Percentiles rank a stretch among this genome's conserved stretches.
Conservation (phyloP, 2,113 vertebrate genomes). For the Lonchura striata region DNA sequence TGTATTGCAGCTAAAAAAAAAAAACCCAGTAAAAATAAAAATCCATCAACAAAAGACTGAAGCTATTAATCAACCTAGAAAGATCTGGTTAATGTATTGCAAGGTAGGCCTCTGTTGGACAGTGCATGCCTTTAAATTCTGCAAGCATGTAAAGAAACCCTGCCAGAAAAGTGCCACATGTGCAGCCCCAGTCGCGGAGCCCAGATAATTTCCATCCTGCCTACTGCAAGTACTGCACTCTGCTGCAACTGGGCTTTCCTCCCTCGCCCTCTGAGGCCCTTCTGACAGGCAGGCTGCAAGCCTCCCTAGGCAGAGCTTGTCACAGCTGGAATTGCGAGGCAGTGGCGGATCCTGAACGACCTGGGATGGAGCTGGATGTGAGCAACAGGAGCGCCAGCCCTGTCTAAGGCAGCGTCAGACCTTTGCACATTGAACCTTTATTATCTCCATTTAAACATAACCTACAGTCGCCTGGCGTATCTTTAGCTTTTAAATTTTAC, state of each 20-base stretch:
- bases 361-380: background rate
- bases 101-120: background rate
- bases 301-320: background rate
- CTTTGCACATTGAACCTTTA: background rate
- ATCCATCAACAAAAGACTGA: background rate
- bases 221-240: background rate
- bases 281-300: background rate
- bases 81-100: constrained; percentile 31
- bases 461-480: fast-evolving
- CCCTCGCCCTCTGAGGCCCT: background rate
- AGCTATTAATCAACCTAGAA: constrained; percentile 27
- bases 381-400: background rate
- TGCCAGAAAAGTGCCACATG: background rate
- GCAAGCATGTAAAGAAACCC: constrained; percentile 5
- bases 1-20: background rate
- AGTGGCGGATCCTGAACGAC: fast-evolving
- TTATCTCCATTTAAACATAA: background rate
- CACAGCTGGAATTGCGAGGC: background rate
- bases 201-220: background rate
- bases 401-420: background rate
- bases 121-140: background rate
- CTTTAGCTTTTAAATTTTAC: background rate
- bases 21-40: background rate
- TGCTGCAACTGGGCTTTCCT: background rate
- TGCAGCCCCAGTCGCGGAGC: background rate